Evolutionary conservation across 2,113 vertebrate species (phyloP), one percentile per base, ranked within the genome.

Genomic region (Cyanistes caeruleus): DNA sequence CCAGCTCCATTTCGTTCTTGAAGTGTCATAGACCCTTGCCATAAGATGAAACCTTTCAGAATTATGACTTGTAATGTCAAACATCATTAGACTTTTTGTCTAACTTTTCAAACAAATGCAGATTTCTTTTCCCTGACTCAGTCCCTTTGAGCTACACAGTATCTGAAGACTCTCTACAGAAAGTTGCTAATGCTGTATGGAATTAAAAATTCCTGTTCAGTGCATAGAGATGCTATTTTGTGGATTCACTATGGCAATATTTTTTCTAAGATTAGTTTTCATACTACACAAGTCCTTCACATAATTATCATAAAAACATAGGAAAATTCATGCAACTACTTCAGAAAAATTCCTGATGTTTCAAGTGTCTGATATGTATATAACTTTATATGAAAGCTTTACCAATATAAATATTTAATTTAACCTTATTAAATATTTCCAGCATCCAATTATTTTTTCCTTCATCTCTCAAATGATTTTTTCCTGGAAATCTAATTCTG

Each of bases 121-220:
- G 27, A 19, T 72, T 80, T 9, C 21, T 74, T 72, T 73, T 39
- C 33, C 53, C 43, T 68, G 11, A 27, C 65, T 94, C 41, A 55
- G n/a, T 39, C 60, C 31, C 55, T 62, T 62, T 62, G 63, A 92
- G 53, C 55, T n/a, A 16, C 3, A 1, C n/a, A 52, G 21, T 43
- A 10, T 44, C 37, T 19, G 21, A 90, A 53, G 52, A 39, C 25
- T 86, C 25, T 86, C 53, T 35, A 39, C 72, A 79, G n/a, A 31
- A 52, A 91, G 59, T 30, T 94, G 67, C 51, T 91, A 69, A 63
- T 58, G 30, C 74, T 86, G 60, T 91, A 85, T 51, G 78, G 92
- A 97, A 85, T 83, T 68, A 89, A 76, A 89, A 96, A 84, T 52
- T 78, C 63, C 55, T 87, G 11, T 56, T 92, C 51, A 41, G 15